Conservation (phyloP, 2,797 vertebrate species). For the Dicrostonyx torquatus region DNA sequence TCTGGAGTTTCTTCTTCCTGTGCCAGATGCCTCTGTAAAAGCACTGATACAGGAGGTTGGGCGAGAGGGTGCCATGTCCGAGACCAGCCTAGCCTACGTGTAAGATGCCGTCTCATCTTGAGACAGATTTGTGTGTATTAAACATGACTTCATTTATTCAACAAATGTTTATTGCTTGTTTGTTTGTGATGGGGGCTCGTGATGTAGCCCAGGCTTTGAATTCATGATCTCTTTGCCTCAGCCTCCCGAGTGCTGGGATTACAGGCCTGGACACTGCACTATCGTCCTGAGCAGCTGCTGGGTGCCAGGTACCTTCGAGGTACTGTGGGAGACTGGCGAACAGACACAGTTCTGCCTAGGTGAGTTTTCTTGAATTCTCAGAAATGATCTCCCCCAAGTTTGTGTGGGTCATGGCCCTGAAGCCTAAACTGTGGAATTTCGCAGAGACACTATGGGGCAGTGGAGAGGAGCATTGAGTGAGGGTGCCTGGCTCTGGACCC, state of each 20-base stretch:
- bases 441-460: too few species aligned
- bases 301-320: not conserved
- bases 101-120: not conserved
- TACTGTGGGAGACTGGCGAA: not conserved
- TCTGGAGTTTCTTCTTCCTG: slow-evolving; percentile 9
- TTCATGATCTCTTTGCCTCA: not conserved
- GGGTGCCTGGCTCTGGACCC: not conserved
- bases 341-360: not conserved
- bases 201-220: not conserved
- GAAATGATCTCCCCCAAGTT: not conserved
- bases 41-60: not conserved
- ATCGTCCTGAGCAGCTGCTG: not conserved
- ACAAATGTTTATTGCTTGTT: not conserved
- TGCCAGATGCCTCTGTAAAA: not conserved
- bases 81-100: not conserved
- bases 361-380: not conserved
- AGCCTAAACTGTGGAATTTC: not conserved
- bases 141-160: not conserved
- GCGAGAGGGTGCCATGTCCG: not conserved
- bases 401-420: not conserved
- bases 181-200: too few species aligned
- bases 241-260: not conserved
- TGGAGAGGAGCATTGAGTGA: not conserved
- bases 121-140: not conserved
- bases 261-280: not conserved